Evolutionary conservation across 2,888 invertebrate species (phyloP).

Genomic region (Mesodorylaimus sp.): DNA sequence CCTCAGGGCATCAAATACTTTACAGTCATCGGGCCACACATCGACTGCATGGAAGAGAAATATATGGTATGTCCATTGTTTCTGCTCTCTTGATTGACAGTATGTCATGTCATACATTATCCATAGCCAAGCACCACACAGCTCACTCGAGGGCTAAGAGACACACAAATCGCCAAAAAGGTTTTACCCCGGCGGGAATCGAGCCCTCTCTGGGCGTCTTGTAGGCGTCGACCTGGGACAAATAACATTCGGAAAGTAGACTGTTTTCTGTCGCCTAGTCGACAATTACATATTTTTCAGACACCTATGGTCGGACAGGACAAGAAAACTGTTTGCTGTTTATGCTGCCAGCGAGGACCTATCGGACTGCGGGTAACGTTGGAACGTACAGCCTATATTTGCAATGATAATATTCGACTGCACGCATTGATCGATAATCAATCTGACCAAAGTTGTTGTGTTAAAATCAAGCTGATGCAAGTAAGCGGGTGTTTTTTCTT

Average conservation of each 20-base stretch:
- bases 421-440: slow-evolving; percentile 53
- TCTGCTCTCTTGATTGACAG: too few relatives aligned
- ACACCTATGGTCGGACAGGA: slow-evolving; percentile 48
- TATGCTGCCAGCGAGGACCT: slow-evolving; percentile 52
- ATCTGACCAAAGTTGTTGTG: slow-evolving; percentile 42
- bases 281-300: slow-evolving; percentile 31
- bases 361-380: slow-evolving; percentile 47
- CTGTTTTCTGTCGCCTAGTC: too few relatives aligned
- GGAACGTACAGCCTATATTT: slow-evolving; percentile 54
- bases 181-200: too few relatives aligned
- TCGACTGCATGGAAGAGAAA: slow-evolving; percentile 60
- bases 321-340: slow-evolving; percentile 47
- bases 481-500: slow-evolving; percentile 21
- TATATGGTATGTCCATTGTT: slow-evolving; percentile 51
- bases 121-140: too few relatives aligned
- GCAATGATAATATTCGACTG: slow-evolving; percentile 49
- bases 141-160: too few relatives aligned
- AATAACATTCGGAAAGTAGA: too few relatives aligned
- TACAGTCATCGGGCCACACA: slow-evolving; percentile 55
- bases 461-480: slow-evolving; percentile 43
- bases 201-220: too few relatives aligned
- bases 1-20: slow-evolving; percentile 62
- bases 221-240: too few relatives aligned
- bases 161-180: too few relatives aligned
- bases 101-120: too few relatives aligned